Percentiles rank a stretch among this genome's conserved stretches.
Evolutionary conservation across 1,140 invertebrate species (phyloP).

Genomic region (Diplogasteroides magnus): DNA sequence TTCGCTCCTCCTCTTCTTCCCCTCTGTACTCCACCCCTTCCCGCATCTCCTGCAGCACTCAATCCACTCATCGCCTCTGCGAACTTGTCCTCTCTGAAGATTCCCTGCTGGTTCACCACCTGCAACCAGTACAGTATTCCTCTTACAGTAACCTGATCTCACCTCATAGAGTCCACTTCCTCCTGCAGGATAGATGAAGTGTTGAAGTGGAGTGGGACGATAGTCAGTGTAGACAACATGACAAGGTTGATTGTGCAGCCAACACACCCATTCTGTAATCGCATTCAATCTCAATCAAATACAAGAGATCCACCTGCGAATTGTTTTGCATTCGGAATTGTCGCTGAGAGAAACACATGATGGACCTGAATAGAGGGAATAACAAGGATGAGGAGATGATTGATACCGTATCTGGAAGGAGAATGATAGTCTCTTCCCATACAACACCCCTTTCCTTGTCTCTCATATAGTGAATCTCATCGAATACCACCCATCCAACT

Average conservation of each 20-base stretch:
- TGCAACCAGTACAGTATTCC: background rate
- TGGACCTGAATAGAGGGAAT: too few species aligned
- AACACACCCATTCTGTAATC: conserved; percentile 82
- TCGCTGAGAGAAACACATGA: conserved; percentile 97
- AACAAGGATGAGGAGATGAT: too few species aligned
- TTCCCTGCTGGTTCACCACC: conserved; percentile 61
- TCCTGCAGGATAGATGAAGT: conserved; percentile 93
- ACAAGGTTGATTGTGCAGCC: conserved; percentile 86
- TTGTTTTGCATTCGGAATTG: conserved; percentile 93
- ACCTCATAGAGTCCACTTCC: conserved; percentile 91
- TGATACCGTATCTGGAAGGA: too few species aligned
- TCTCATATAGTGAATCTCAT: conserved; percentile 99
- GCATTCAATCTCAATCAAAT: background rate
- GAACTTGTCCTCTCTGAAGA: conserved; percentile 95
- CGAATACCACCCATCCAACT: conserved; percentile 99
- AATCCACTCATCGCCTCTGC: conserved; percentile 86
- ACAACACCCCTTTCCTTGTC: conserved; percentile 97
- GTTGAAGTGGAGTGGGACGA: conserved; percentile 89
- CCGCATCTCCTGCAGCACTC: conserved; percentile 69
- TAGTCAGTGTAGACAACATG: conserved; percentile 99
- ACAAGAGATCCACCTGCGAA: conserved; percentile 66
- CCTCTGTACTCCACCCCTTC: conserved; percentile 63
- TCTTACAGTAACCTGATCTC: conserved; percentile 61
- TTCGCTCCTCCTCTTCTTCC: conserved; percentile 66
- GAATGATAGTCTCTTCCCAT: conserved; percentile 98